phyloP scores from a whole-genome alignment of 2,113 vertebrate species.

The Tonatia bakeri region DNA sequence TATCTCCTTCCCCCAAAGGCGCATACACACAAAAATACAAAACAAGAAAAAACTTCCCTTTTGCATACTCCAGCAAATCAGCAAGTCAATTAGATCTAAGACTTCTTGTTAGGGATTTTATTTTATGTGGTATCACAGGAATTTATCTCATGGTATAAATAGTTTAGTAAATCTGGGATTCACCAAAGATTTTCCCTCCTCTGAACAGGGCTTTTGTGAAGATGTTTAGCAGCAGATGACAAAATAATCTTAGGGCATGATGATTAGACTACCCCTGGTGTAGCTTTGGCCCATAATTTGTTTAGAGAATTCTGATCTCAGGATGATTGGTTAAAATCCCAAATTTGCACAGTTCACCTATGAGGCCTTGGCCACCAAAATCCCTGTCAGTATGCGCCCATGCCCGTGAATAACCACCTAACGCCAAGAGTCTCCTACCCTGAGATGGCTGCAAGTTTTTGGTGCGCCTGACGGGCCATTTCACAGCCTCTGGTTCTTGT shows the following conservation, averaged over 20 bases:
- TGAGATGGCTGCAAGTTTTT: slow-evolving; percentile 94
- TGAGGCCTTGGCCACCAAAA: neutral
- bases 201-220: neutral
- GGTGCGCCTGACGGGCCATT: slow-evolving; percentile 93
- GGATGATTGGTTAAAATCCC: neutral
- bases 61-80: neutral
- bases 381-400: neutral
- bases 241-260: slow-evolving; percentile 31
- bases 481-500: slow-evolving; percentile 95
- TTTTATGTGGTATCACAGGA: slow-evolving; percentile 39
- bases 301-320: neutral
- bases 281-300: neutral
- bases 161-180: slow-evolving; percentile 37
- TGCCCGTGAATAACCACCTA: slow-evolving; percentile 24
- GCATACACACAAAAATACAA: neutral
- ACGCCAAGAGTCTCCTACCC: slow-evolving; percentile 85
- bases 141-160: slow-evolving; percentile 47
- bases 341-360: neutral
- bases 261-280: neutral
- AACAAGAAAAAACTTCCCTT: slow-evolving; percentile 18
- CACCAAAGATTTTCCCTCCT: slow-evolving; percentile 43
- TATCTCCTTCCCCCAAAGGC: neutral
- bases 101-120: slow-evolving; percentile 52
- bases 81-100: slow-evolving; percentile 18
- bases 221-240: slow-evolving; percentile 25